A percentile compares a stretch with the other conserved stretches of the same genome.
Evolutionary conservation across 2,113 vertebrate genomes (phyloP).

Genomic region (Pionites leucogaster): DNA sequence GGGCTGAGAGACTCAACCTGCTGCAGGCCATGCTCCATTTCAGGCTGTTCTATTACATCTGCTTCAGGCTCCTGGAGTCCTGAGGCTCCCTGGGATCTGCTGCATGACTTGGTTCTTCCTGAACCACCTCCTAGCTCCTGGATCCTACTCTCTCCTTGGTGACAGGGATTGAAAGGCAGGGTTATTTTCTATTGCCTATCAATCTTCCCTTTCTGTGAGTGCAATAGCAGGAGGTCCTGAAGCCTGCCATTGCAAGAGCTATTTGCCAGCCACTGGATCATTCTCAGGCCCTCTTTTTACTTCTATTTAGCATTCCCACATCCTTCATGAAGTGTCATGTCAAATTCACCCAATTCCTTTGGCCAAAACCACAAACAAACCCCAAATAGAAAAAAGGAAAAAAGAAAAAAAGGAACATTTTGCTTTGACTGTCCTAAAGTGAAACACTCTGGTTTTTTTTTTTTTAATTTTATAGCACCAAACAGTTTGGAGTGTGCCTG

Average conservation of each 20-base stretch:
- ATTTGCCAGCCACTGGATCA: not conserved
- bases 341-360: conserved; percentile 27
- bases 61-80: not conserved
- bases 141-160: not conserved
- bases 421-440: not conserved
- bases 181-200: not conserved
- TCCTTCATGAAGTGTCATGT: conserved; percentile 41
- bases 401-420: not conserved
- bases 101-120: not conserved
- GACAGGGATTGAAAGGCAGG: not conserved
- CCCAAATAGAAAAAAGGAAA: not conserved
- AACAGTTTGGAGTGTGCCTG: not conserved
- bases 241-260: not conserved
- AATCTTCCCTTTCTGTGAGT: not conserved
- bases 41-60: not conserved
- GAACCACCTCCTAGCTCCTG: not conserved
- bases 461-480: not conserved
- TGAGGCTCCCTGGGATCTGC: not conserved
- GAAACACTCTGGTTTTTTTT: not conserved
- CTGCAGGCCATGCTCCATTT: not conserved
- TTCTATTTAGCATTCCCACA: conserved; percentile 42
- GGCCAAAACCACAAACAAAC: conserved; percentile 38
- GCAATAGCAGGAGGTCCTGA: not conserved
- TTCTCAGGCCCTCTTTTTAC: conserved; percentile 39
- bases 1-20: not conserved